Conservation (phyloP, 1,140 invertebrate genomes). For the Trichonephila clavata region DNA sequence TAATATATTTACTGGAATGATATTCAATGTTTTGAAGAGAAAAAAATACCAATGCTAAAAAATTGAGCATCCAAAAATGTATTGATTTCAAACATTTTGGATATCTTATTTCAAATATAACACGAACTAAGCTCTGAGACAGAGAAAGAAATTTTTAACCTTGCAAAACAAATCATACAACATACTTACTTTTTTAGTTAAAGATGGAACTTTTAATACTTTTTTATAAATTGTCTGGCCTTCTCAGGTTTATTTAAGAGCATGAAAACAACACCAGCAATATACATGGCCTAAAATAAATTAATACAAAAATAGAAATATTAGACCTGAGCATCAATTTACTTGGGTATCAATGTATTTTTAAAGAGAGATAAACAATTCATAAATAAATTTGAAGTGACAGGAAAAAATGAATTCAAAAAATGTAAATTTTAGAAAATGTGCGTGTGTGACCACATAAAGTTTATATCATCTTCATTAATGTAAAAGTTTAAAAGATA, state of each 20-base stretch:
- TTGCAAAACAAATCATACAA: background rate
- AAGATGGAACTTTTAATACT: conserved; percentile 45
- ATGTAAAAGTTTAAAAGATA: too few species aligned
- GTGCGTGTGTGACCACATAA: too few species aligned
- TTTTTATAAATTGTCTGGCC: conserved; percentile 34
- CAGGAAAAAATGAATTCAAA: background rate
- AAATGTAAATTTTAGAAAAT: too few species aligned
- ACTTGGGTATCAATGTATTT: background rate
- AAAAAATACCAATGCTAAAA: too few species aligned
- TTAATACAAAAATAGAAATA: background rate
- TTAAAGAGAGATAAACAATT: background rate
- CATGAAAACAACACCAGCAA: conserved; percentile 48
- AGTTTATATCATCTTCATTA: too few species aligned
- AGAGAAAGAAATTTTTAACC: background rate
- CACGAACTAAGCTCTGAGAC: background rate
- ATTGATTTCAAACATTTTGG: too few species aligned
- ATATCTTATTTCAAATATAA: too few species aligned
- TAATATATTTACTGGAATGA: too few species aligned
- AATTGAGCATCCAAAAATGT: too few species aligned
- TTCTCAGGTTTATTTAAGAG: conserved; percentile 65
- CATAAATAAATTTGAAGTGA: background rate
- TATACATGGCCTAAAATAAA: conserved; percentile 59
- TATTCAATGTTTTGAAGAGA: too few species aligned
- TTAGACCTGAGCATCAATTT: too few species aligned
- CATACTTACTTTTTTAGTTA: conserved; percentile 55